Evolutionary conservation across 2,113 vertebrate genomes (phyloP).

Genomic region (Carassius carassius): DNA sequence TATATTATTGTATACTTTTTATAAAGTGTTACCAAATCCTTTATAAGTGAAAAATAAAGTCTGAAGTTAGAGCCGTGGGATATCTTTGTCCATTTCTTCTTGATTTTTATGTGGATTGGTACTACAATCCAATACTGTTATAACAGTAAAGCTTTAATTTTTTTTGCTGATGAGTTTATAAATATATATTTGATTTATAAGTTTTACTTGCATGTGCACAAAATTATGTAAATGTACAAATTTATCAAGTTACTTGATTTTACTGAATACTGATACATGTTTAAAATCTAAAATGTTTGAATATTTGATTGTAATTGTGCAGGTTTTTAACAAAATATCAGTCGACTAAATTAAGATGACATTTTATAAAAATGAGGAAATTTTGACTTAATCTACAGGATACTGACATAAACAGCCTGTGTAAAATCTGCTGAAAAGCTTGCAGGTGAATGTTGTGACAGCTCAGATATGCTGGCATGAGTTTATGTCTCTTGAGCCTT

Average conservation of each 20-base stretch:
- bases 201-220: no score
- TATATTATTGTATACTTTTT: no score
- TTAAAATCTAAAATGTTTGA: not conserved
- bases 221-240: not conserved
- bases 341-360: not conserved
- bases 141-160: no score
- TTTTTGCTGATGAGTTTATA: no score
- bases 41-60: not conserved
- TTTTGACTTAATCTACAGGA: not conserved
- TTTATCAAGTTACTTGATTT: not conserved
- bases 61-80: not conserved
- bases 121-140: no score
- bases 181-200: no score
- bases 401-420: not conserved
- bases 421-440: not conserved
- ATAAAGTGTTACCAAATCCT: not conserved
- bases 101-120: not conserved
- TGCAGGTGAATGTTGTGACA: not conserved
- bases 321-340: not conserved
- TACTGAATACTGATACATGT: not conserved
- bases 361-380: not conserved
- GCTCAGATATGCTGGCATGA: not conserved
- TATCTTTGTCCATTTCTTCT: not conserved
- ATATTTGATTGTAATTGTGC: not conserved
- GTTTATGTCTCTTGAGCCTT: not conserved